Base-by-base conservation (phyloP, 2,888 invertebrate genomes). In the Cerastis leucographa region DNA sequence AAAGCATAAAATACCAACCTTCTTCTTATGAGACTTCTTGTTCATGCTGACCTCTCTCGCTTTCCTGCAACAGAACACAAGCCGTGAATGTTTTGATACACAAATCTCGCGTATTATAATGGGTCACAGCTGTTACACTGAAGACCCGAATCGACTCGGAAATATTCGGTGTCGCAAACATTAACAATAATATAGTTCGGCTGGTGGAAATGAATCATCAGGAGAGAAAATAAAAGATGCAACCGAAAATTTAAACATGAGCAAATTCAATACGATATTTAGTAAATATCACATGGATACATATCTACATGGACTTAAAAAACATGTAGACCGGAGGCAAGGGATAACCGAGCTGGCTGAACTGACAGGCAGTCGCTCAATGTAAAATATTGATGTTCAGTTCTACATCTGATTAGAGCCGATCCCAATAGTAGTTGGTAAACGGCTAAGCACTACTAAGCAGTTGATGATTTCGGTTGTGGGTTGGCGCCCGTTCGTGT, bases 11-110 rank as follows among this genome's bases (percentile, higher is more conserved):
- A n/a, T 40, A 91, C 92, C 49, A 83, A 96, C 96, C 95, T 96
- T 96, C 86, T 96, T 96, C 90, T 96, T 96, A 74, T 96, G 95
- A 35, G 94, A 92, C 82, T 96, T 96, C 92, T 96, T 96, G 85
- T 96, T 94, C 96, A 96, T 96, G 83, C 64, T 83, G 86, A 12
- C 76, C 77, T 72, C 71, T 40, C 51, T 77, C 69, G 73, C 62
- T 87, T 17, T 56, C 89, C 95, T 96, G 95, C 83, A 96, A 95
- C 91, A 94, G 92, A 91, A 90, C 81, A 80, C 68, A 54, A 84
- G 54, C 56, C 69, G 74, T 65, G 64, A 25, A 80, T 85, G 66
- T 85, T 79, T 77, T 64, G 78, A 81, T 80, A 74, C 72, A 81
- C 71, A 85, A 81, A 82, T 78, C 78, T 75, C 71, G 68, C 62